Evolutionary conservation across 2,797 vertebrate species (phyloP), one percentile per base, ranked within the genome.

Genomic region (Crypturellus tataupa): DNA sequence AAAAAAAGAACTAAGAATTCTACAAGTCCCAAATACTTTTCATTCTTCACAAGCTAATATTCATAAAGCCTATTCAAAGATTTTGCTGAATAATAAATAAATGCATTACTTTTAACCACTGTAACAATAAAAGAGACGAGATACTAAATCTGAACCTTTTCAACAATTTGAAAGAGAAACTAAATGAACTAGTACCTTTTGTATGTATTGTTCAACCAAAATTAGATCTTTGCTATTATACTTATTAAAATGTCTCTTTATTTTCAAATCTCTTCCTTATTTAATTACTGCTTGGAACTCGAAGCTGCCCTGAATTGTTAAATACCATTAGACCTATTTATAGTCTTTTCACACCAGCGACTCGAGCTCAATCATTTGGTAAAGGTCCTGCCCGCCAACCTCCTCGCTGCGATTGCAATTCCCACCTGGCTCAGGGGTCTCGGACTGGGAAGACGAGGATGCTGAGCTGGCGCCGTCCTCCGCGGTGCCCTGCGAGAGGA

Each of bases 371-470:
- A 96, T 97, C 97, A 97, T 95, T 98, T 96, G 96, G 97, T 95
- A 96, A 97, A 98, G 97, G 97, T 97, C 97, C 97, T 97, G 97
- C 97, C 97, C 96, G 96, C 97, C 96, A 96, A 96, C 96, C 97
- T 97, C 94, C 97, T 96, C 81, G 86, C 42, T 90, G 97, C 95
- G 90, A 96, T 94, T 95, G 96, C 96, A 97, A 97, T 96, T 98
- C 98, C 98, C 98, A 99, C 99, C 99, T 98, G 99, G 99, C 97
- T 99, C 99, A 2, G 99, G 99, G 59, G 99, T 99, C 98, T 99
- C 99, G 1, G 99, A 99, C 97, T 99, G 99, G 62, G 99, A 99
- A 60, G 99, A 99, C 21, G 99, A 99, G 40, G 99, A 99, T 49
- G 99, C 99, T n/a, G 99, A 99, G 94, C 99, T 99, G 77, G 98